Percentiles rank a stretch among this genome's conserved stretches.
Evolutionary conservation across 2,797 vertebrate species (phyloP).

Genomic region (Melanotaenia pygmaea): DNA sequence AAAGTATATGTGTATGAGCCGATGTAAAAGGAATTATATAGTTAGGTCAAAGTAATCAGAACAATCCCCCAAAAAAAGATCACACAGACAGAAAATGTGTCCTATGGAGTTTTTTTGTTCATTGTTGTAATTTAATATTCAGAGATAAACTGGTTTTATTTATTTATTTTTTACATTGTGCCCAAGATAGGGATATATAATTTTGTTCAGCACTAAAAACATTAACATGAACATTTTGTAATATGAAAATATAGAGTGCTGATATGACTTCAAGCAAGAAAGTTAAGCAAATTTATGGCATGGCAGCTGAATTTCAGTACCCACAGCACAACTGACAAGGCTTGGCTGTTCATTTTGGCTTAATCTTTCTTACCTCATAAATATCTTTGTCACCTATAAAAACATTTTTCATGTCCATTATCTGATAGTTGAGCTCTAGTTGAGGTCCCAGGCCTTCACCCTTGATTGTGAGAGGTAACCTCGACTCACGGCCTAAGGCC

Average conservation of each 20-base stretch:
- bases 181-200: no score
- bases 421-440: constrained; percentile 79
- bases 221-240: no score
- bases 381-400: constrained; percentile 80
- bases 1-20: not conserved
- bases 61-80: not conserved
- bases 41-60: not conserved
- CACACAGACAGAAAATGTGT: not conserved
- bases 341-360: not conserved
- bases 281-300: no score
- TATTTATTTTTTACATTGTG: no score
- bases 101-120: no score
- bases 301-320: no score
- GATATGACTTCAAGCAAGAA: no score
- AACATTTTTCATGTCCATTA: constrained; percentile 83
- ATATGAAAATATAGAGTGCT: no score
- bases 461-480: constrained; percentile 84
- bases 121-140: no score
- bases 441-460: constrained; percentile 87
- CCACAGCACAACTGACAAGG: not conserved
- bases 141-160: no score
- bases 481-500: constrained; percentile 82
- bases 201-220: no score
- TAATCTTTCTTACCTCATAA: constrained; percentile 84
- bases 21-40: not conserved